Base-by-base conservation (phyloP, 1,140 invertebrate species). In the Macrobrachium rosenbergii region DNA sequence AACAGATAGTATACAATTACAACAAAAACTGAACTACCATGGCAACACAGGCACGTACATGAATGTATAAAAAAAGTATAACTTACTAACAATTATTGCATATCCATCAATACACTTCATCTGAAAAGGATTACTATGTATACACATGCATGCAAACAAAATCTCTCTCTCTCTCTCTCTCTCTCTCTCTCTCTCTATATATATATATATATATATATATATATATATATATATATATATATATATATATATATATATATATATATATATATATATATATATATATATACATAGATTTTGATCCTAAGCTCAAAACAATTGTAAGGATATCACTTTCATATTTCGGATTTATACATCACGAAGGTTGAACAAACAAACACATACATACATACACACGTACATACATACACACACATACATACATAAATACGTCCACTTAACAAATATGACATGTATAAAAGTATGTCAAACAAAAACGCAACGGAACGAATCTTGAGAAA, bases 191-290 rank as follows among this genome's bases (percentile, higher is more conserved):
- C 28, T 37, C 28, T 37, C n/a, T n/a, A 2, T 69, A 37, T 69
- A 23, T 69, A 19, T 69, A 19, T 23, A 19, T 69, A 19, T 69
- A 19, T 69, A 3, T 21, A 19, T 69, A 19, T 23, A 19, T 69
- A 23, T 69, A 3, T 2, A 23, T 3, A 23, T 69, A 23, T 69
- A 23, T 21, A 19, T 23, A 23, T 69, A 23, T 8, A 23, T 69
- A 72, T 7, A 72, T 72, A 7, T 28, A 72, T 28, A 72, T 72
- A 72, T 72, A 28, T 72, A 8, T 72, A 72, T 72, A 28, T 72
- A 28, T 72, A 28, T 72, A 72, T 72, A 28, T 72, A 72, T 23
- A 28, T 69, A 72, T 72, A 72, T 8, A 72, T 72, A 72, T 72
- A 72, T 72, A 72, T 28, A 72, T 72, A 12, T 72, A 12, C 23